Evolutionary conservation across 2,888 invertebrate species (phyloP).

Genomic region (Tipula unca): DNA sequence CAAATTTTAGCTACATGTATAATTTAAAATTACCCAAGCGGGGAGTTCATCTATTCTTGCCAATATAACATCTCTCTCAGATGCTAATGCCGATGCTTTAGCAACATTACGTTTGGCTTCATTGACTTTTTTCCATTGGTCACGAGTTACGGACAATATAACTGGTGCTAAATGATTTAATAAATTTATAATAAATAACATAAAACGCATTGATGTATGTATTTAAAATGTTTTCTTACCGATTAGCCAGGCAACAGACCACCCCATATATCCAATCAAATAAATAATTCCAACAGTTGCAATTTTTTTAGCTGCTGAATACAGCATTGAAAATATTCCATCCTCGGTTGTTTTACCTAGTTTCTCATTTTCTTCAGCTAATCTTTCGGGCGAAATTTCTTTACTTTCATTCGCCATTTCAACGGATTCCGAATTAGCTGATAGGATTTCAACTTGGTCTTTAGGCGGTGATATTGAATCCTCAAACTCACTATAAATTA

Average conservation of each 20-base stretch:
- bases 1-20: neutral
- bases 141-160: constrained; percentile 66
- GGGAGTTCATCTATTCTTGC: constrained; percentile 85
- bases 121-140: constrained; percentile 68
- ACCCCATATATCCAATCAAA: constrained; percentile 74
- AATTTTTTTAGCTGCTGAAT: constrained; percentile 57
- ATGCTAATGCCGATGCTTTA: constrained; percentile 64
- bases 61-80: constrained; percentile 79
- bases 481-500: neutral
- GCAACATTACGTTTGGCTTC: constrained; percentile 65
- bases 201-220: neutral
- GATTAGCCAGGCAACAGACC: constrained; percentile 84
- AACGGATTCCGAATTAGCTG: neutral
- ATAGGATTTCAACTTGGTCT: neutral
- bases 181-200: neutral
- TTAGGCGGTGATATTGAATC: neutral
- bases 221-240: constrained; percentile 27
- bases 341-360: constrained; percentile 29
- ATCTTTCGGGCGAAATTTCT: constrained; percentile 18
- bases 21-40: constrained; percentile 66
- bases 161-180: constrained; percentile 48
- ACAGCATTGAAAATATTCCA: constrained; percentile 51
- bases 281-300: constrained; percentile 68
- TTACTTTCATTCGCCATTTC: constrained; percentile 24
- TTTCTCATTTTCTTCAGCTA: constrained; percentile 19